A percentile compares a stretch with the other conserved stretches of the same genome.
These are phyloP conservation scores for Spea bombifrons DNA, from an alignment of 2,113 vertebrate genomes.

Conservation along the genomic window DNA sequence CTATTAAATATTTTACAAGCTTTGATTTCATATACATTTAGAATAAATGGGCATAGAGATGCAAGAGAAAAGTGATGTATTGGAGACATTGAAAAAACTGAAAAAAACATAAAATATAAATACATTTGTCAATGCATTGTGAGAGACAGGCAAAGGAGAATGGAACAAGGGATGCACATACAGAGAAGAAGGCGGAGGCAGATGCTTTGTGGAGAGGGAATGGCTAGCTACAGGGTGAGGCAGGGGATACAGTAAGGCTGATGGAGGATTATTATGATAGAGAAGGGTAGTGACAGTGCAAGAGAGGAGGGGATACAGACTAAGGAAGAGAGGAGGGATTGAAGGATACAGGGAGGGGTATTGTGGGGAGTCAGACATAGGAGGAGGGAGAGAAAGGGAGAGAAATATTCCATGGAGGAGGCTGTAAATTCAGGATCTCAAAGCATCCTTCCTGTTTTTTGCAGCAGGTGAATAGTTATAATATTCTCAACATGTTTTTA, in stretches of 20 bases:
- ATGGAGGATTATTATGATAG: slow-evolving; percentile 20
- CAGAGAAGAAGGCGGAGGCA: background rate
- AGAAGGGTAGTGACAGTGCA: background rate
- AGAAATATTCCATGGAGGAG: slow-evolving; percentile 37
- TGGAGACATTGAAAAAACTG: too few relatives aligned
- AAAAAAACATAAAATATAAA: too few relatives aligned
- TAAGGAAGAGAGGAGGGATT: slow-evolving; percentile 33
- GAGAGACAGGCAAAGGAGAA: too few relatives aligned
- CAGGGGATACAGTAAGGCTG: slow-evolving; percentile 1
- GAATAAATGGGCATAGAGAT: too few relatives aligned
- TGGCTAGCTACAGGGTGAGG: background rate
- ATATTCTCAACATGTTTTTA: background rate
- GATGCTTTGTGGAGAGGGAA: background rate
- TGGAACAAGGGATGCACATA: too few relatives aligned
- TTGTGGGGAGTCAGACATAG: background rate
- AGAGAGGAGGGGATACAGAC: slow-evolving; percentile 21
- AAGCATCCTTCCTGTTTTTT: slow-evolving; percentile 27
- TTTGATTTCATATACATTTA: too few relatives aligned
- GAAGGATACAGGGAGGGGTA: slow-evolving; percentile 28
- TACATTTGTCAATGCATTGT: too few relatives aligned
- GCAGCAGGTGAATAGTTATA: slow-evolving; percentile 22
- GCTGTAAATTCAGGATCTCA: slow-evolving; percentile 17
- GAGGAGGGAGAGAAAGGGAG: slow-evolving; percentile 26
- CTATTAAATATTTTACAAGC: too few relatives aligned
- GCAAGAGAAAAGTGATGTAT: too few relatives aligned